Conservation (phyloP, 2,797 vertebrate genomes). For the Picus viridis region DNA sequence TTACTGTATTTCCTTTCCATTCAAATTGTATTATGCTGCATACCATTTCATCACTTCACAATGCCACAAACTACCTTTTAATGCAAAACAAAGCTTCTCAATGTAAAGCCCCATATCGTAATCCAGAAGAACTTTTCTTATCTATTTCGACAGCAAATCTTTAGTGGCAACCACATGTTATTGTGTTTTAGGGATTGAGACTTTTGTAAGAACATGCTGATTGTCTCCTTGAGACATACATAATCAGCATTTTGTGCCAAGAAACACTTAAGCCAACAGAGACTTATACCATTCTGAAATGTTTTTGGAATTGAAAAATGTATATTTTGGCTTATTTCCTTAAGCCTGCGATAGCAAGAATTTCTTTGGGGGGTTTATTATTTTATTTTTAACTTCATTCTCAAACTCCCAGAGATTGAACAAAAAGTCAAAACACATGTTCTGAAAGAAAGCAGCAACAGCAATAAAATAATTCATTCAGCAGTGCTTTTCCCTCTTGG, state of each 20-base stretch:
- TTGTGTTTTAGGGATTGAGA: conserved; percentile 64
- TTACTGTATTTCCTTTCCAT: conserved; percentile 20
- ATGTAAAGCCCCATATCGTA: conserved; percentile 60
- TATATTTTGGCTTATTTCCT: conserved; percentile 68
- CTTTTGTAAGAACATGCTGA: conserved; percentile 59
- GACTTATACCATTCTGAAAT: conserved; percentile 61
- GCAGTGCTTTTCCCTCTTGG: not conserved
- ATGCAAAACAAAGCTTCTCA: conserved; percentile 68
- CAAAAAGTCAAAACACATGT: conserved; percentile 55
- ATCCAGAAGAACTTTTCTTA: conserved; percentile 69
- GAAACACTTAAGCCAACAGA: conserved; percentile 61
- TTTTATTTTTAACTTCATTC: conserved; percentile 39
- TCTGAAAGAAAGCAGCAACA: conserved; percentile 11
- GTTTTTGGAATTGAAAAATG: conserved; percentile 64
- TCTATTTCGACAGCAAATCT: conserved; percentile 69
- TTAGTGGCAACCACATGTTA: conserved; percentile 72
- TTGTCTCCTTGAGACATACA: conserved; percentile 67
- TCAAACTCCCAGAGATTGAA: conserved; percentile 30
- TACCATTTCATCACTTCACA: conserved; percentile 65
- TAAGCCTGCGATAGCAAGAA: conserved; percentile 46
- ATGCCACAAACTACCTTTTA: conserved; percentile 61
- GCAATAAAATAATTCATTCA: conserved; percentile 16
- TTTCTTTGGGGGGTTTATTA: not conserved
- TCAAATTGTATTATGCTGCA: conserved; percentile 29
- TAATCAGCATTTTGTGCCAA: conserved; percentile 69